Evolutionary conservation across 2,888 invertebrate species (phyloP).

Genomic region (Odontothrips loti): DNA sequence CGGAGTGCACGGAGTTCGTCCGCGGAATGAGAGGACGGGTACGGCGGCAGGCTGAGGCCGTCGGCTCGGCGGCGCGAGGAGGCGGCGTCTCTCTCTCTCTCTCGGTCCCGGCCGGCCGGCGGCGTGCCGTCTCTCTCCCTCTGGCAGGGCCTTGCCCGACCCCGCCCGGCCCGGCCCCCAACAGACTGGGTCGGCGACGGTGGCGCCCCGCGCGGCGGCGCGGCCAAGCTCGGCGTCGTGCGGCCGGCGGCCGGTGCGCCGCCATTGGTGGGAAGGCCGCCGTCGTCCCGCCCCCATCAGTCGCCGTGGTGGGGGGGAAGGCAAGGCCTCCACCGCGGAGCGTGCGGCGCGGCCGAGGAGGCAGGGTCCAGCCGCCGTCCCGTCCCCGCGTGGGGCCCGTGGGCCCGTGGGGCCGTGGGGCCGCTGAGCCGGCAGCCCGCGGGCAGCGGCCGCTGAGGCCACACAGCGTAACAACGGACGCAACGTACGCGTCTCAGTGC

Average conservation of each 20-base stretch:
- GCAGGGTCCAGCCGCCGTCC: too few species aligned
- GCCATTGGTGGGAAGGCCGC: background rate
- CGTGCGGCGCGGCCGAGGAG: too few species aligned
- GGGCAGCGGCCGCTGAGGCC: too few species aligned
- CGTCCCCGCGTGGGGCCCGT: too few species aligned
- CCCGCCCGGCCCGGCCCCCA: background rate
- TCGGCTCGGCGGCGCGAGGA: background rate
- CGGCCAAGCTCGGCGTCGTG: background rate
- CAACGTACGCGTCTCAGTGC: background rate
- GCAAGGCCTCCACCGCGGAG: too few species aligned
- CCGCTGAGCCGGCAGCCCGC: too few species aligned
- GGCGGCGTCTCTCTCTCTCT: background rate
- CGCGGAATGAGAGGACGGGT: background rate
- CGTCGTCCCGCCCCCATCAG: background rate
- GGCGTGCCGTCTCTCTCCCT: too few species aligned
- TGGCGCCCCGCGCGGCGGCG: background rate
- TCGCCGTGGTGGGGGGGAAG: conserved; percentile 5
- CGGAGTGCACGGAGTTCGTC: background rate
- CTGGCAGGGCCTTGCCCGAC: too few species aligned
- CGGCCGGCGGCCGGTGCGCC: background rate
- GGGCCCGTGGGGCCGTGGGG: too few species aligned
- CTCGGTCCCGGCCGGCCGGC: background rate
- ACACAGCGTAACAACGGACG: too few species aligned
- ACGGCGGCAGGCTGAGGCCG: background rate
- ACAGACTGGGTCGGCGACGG: background rate